Percentiles rank a stretch among this genome's conserved stretches.
phyloP scores from a whole-genome alignment of 2,888 invertebrate genomes.

The Zygothrica quintamaculata region DNA sequence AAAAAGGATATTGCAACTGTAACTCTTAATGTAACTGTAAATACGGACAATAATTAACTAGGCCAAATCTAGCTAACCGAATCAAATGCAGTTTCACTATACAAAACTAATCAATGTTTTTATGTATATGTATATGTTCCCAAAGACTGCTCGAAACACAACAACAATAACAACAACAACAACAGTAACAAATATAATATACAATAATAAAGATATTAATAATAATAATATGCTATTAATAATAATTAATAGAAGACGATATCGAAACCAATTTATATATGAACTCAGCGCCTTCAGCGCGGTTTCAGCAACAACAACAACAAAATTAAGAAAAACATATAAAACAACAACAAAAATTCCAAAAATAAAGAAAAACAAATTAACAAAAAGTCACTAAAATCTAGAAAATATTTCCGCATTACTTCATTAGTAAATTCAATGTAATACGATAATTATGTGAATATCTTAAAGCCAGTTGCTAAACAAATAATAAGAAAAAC shows the following conservation, averaged over 20 bases:
- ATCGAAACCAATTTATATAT: conserved; percentile 15
- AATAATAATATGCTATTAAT: conserved; percentile 12
- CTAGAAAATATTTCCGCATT: conserved; percentile 58
- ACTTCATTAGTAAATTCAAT: conserved; percentile 58
- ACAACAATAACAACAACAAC: conserved; percentile 24
- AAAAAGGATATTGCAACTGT: conserved; percentile 24
- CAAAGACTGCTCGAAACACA: conserved; percentile 66
- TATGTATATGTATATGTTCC: conserved; percentile 39
- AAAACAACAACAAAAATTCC: conserved; percentile 5
- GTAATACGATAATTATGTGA: conserved; percentile 24
- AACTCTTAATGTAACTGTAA: too few relatives aligned
- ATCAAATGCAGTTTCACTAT: conserved; percentile 35
- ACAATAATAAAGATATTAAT: not conserved
- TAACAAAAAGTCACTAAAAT: conserved; percentile 6
- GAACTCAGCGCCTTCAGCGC: conserved; percentile 36
- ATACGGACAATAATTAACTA: conserved; percentile 69
- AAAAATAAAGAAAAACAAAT: conserved; percentile 8
- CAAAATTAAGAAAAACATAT: conserved; percentile 20
- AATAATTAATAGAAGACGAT: conserved; percentile 8
- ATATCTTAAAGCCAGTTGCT: conserved; percentile 1
- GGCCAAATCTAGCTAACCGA: conserved; percentile 27
- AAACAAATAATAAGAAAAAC: not conserved
- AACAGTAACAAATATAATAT: conserved; percentile 8
- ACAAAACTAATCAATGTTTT: conserved; percentile 24
- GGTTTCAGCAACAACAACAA: conserved; percentile 38